These are phyloP conservation scores for Neuroterus valhalla DNA, from an alignment of 1,140 invertebrate genomes.

Conservation along the genomic window DNA sequence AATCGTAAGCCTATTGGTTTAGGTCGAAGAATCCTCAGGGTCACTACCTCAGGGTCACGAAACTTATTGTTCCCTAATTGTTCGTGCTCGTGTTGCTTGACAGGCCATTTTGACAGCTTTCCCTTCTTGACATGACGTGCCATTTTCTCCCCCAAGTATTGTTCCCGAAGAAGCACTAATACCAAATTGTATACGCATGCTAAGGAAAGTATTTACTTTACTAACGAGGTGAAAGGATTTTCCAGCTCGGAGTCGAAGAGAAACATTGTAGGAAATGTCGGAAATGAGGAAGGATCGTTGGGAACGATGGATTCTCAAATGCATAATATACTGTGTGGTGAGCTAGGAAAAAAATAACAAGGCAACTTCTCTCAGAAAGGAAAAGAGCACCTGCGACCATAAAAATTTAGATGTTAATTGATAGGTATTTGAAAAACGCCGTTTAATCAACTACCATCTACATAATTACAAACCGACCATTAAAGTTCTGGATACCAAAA, in stretches of 20 bases:
- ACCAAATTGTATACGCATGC: constrained; percentile 4
- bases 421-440: constrained; percentile 16
- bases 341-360: constrained; percentile 6
- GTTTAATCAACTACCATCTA: background rate
- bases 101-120: background rate
- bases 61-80: constrained; percentile 62
- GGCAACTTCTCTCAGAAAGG: constrained; percentile 8
- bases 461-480: background rate
- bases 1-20: constrained; percentile 67
- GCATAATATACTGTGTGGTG: constrained; percentile 4
- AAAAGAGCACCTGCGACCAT: constrained; percentile 5
- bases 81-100: constrained; percentile 44
- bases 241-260: constrained; percentile 10
- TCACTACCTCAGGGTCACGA: constrained; percentile 48
- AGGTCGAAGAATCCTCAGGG: constrained; percentile 58
- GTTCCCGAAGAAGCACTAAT: constrained; percentile 15
- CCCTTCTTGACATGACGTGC: constrained; percentile 39
- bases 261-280: constrained; percentile 20
- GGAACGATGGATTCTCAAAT: constrained; percentile 7
- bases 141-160: constrained; percentile 47
- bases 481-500: background rate
- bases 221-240: constrained; percentile 55
- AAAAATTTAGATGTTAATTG: constrained; percentile 13
- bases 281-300: background rate
- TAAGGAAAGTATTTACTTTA: constrained; percentile 50